Evolutionary conservation across 2,113 vertebrate species (phyloP), one percentile per base, ranked within the genome.

Genomic region (Nycticebus coucang): DNA sequence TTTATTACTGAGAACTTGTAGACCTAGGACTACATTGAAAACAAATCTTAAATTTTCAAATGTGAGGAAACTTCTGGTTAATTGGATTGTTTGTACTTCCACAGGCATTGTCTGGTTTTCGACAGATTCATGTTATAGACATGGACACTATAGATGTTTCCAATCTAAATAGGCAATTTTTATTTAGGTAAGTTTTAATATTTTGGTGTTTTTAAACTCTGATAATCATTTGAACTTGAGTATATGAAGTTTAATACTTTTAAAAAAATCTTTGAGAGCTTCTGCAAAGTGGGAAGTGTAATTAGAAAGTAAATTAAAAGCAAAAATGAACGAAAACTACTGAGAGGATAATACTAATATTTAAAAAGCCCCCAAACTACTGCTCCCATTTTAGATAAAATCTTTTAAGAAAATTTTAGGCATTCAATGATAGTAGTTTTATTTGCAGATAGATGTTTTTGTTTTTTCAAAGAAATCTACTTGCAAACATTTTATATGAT

Each of bases 121-220:
- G 99, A 69, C 99, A 99, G 91, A 99, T 99, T 98, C 99, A 99
- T 96, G 99, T 99, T n/a, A 98, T 99, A 97, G 99, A 99, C 97
- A 99, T 99, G 99, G 99, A 99, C 94, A 99, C 99, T 66, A 99
- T 99, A 97, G 99, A 99, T 95, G 97, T 99, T 93, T 99, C 99
- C 88, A 99, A 99, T 97, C 98, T 99, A 84, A 99, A 99, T 97
- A 99, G 99, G 77, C 99, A 99, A 92, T 99, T 99, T 98, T 98
- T 99, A 57, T 99, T 99, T 98, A 99, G 99, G 99, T 99, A 97
- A 99, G 99, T 98, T 94, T 22, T 89, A 69, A 75, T 94, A 13
- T 95, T 71, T 4, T 4, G 30, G 24, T 89, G 21, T 89, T 96
- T 90, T 33, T 55, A 89, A 87, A 75, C 87, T 72, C 60, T 95